Evolutionary conservation across 2,797 vertebrate species (phyloP).

Genomic region (Enteromius anoplus): DNA sequence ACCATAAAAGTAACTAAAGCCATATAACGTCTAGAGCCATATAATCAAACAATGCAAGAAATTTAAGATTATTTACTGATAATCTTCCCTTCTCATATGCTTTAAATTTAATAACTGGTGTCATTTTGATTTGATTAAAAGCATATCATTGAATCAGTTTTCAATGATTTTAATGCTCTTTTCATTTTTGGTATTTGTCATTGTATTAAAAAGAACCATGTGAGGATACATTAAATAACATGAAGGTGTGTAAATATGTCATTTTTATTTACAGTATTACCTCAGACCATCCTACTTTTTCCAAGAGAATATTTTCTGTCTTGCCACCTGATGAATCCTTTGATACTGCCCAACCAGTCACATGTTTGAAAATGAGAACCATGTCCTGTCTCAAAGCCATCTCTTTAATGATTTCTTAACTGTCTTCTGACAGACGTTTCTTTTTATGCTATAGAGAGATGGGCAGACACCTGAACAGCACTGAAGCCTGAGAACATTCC

Average conservation of each 20-base stretch:
- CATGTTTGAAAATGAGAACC: not conserved
- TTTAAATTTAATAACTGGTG: not conserved
- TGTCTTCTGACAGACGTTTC: slow-evolving; percentile 30
- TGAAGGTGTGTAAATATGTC: not conserved
- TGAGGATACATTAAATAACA: not conserved
- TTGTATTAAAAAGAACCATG: not conserved
- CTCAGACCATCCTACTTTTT: not conserved
- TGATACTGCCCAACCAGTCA: slow-evolving; percentile 17
- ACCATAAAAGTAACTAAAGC: not conserved
- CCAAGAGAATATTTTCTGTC: not conserved
- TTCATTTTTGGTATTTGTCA: not conserved
- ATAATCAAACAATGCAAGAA: not conserved
- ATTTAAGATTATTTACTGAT: not conserved
- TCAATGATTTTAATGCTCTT: not conserved
- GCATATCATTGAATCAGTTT: not conserved
- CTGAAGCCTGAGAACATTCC: slow-evolving; percentile 46
- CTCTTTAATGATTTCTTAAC: slow-evolving; percentile 18
- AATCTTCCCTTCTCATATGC: not conserved
- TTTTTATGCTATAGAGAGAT: slow-evolving; percentile 21
- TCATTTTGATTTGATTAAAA: not conserved
- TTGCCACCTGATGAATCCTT: not conserved
- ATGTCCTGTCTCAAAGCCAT: slow-evolving; percentile 1
- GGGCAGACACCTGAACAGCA: slow-evolving; percentile 30
- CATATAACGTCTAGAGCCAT: not conserved
- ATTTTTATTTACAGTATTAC: not conserved